Conservation (phyloP, 1,140 invertebrate genomes). For the Belonocnema kinseyi region DNA sequence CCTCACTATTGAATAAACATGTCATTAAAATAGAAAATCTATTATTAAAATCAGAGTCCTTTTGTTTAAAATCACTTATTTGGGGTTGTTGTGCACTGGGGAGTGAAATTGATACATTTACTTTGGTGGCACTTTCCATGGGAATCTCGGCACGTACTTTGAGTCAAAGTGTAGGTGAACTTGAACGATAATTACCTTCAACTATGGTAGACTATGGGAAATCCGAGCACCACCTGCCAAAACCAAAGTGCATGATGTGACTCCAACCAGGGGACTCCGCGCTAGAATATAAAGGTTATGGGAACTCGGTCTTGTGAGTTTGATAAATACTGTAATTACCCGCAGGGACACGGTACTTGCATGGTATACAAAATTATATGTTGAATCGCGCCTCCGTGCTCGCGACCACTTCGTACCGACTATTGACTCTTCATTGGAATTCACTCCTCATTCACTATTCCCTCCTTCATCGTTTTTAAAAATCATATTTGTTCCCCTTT, state of each 20-base stretch:
- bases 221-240: constrained; percentile 67
- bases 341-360: constrained; percentile 67
- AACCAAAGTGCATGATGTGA: constrained; percentile 51
- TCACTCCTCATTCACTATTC: not conserved
- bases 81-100: not conserved
- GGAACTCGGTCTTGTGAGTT: constrained; percentile 70
- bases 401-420: no score
- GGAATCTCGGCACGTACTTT: constrained; percentile 56
- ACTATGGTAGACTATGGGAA: constrained; percentile 63
- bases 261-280: constrained; percentile 38
- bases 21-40: no score
- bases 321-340: constrained; percentile 71
- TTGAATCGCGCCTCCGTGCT: constrained; percentile 50
- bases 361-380: constrained; percentile 59
- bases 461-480: constrained; percentile 25
- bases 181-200: constrained; percentile 57
- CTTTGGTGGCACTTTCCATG: constrained; percentile 52
- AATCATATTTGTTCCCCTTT: constrained; percentile 25
- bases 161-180: constrained; percentile 54
- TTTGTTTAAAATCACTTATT: not conserved
- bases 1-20: no score
- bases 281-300: constrained; percentile 63
- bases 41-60: not conserved
- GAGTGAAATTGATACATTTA: constrained; percentile 35
- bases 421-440: no score